These are phyloP conservation scores for Stigmatopora nigra DNA, from an alignment of 2,113 vertebrate genomes.

Conservation along the genomic window DNA sequence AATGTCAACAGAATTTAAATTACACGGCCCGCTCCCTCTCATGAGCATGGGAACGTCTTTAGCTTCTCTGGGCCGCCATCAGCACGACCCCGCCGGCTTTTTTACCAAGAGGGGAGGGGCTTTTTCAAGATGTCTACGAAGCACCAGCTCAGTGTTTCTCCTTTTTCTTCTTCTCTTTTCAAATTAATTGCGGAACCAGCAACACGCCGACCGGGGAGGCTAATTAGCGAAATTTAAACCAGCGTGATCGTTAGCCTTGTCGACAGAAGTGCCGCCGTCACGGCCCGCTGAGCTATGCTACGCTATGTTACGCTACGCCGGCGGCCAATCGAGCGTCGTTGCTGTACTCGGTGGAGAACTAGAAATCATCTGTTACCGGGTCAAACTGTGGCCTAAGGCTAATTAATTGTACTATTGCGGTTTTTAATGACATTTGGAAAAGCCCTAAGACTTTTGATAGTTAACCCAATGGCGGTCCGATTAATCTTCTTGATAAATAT, in stretches of 20 bases:
- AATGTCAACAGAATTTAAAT: slow-evolving; percentile 81
- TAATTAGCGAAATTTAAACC: slow-evolving; percentile 71
- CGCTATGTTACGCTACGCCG: slow-evolving; percentile 31
- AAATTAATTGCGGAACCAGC: slow-evolving; percentile 42
- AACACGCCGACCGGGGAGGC: slow-evolving; percentile 54
- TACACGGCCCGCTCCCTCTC: slow-evolving; percentile 64
- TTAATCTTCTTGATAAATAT: too few relatives aligned
- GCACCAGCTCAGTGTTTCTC: slow-evolving; percentile 59
- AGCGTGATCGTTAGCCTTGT: slow-evolving; percentile 64
- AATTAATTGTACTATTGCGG: neutral
- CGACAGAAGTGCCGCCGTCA: slow-evolving; percentile 67
- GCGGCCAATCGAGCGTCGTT: slow-evolving; percentile 55
- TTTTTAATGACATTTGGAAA: neutral
- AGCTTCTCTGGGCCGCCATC: slow-evolving; percentile 66
- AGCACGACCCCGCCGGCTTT: slow-evolving; percentile 56
- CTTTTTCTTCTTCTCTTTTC: slow-evolving; percentile 14
- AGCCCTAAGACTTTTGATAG: neutral
- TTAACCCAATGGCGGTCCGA: neutral
- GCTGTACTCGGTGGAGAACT: slow-evolving; percentile 53
- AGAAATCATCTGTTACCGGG: neutral
- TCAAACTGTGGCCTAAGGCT: neutral
- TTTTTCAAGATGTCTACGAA: slow-evolving; percentile 56
- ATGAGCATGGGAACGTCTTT: slow-evolving; percentile 67
- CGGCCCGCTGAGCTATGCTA: slow-evolving; percentile 32
- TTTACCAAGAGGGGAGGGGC: slow-evolving; percentile 18